phyloP scores from a whole-genome alignment of 2,797 vertebrate genomes.

The Phrynocephalus vlangalii region DNA sequence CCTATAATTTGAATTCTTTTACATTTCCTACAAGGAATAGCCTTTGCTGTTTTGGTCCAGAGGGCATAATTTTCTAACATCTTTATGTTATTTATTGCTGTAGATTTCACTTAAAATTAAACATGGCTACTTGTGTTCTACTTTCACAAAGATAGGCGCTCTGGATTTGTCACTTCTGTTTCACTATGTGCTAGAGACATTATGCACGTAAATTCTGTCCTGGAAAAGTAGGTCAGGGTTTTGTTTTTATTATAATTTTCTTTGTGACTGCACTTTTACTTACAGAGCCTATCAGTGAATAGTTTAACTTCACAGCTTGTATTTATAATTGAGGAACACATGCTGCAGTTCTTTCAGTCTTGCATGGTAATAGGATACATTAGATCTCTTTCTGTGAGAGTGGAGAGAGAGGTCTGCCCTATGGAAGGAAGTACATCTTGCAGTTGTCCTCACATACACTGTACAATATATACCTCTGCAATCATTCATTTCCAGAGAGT shows the following conservation, averaged over 20 bases:
- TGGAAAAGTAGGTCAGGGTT: slow-evolving; percentile 3
- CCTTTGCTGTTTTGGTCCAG: background rate
- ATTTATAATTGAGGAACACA: background rate
- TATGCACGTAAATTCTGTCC: accelerated
- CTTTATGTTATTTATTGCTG: background rate
- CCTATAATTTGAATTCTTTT: background rate
- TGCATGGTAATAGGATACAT: background rate
- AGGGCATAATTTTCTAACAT: background rate
- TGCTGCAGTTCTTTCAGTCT: background rate
- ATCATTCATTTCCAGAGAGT: background rate
- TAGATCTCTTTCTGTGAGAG: background rate
- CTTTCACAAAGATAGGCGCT: background rate
- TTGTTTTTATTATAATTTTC: background rate
- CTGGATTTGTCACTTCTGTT: background rate
- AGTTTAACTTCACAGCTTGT: background rate
- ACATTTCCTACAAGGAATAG: background rate
- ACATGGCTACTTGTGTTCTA: background rate
- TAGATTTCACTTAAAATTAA: background rate
- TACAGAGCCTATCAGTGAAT: background rate
- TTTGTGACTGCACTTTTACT: background rate
- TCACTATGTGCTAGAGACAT: background rate
- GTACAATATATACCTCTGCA: background rate
- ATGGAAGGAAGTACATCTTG: too few relatives aligned
- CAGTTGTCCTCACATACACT: background rate
- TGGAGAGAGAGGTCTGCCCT: background rate